A percentile compares a stretch with the other conserved stretches of the same genome.
Conservation (phyloP, 30 jellyfish, hydroid and myxozoan species). For the Pseudorhiza aurosa region DNA sequence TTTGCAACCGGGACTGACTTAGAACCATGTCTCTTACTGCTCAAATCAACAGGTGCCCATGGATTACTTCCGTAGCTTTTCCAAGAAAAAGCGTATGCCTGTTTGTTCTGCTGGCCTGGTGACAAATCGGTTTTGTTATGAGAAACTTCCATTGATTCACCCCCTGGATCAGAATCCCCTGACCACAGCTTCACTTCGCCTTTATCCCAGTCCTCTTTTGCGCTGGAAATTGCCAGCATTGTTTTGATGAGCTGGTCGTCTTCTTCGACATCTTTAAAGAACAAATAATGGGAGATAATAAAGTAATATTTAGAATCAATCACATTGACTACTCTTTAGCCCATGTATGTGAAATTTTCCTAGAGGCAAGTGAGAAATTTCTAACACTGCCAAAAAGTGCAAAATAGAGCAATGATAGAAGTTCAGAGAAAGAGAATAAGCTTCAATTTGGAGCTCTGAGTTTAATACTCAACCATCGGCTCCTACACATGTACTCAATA, state of each 20-base stretch:
- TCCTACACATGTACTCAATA: too few species aligned
- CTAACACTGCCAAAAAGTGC: too few species aligned
- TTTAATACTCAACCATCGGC: too few species aligned
- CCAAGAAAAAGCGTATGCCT: slow-evolving; percentile 51
- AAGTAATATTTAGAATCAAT: too few species aligned
- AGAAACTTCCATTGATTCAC: slow-evolving; percentile 9
- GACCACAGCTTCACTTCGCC: slow-evolving; percentile 56
- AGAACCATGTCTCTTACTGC: slow-evolving; percentile 8
- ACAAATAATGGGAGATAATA: background rate
- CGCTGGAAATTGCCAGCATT: slow-evolving; percentile 74
- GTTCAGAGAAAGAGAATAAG: too few species aligned
- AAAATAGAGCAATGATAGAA: too few species aligned
- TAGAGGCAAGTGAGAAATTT: too few species aligned
- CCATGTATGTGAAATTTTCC: too few species aligned
- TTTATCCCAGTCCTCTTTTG: slow-evolving; percentile 73
- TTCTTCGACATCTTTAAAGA: background rate
- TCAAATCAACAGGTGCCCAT: slow-evolving; percentile 53
- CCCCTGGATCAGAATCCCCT: slow-evolving; percentile 29
- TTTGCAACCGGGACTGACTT: slow-evolving; percentile 16
- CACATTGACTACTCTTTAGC: too few species aligned
- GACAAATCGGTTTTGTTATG: background rate
- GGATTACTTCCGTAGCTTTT: slow-evolving; percentile 50
- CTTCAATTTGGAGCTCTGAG: too few species aligned
- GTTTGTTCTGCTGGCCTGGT: background rate
- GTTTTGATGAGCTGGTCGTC: slow-evolving; percentile 52